Base-by-base conservation (phyloP, 2,797 vertebrate genomes). In the Onychomys arenicola region DNA sequence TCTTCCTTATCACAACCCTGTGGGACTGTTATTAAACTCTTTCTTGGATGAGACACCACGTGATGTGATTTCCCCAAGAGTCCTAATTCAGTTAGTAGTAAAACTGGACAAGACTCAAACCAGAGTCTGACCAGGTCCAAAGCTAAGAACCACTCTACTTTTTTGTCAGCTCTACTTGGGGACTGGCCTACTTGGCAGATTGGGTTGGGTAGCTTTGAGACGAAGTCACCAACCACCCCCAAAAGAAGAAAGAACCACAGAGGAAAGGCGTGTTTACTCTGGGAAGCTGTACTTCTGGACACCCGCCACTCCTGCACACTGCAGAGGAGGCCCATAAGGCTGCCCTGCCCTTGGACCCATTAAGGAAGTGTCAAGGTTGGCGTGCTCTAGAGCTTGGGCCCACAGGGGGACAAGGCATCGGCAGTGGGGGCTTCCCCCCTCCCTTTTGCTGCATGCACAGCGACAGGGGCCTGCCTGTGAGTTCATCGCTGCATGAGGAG, bases 81-180 rank as follows among this genome's bases (percentile, higher is more conserved):
- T 87, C 32, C 55, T 95, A 82, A 75, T 59, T 81, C n/a, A 34
- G 8, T 55, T 86, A 92, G 63, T 19, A 17, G 52, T 59, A 89
- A 91, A 91, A 87, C 40, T n/a, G 12, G 76, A 67, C 19, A 67
- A 69, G 81, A 87, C 82, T 80, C 23, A 71, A 95, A 75, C 71
- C 12, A 76, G 37, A 46, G 6, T 90, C 87, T 77, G n/a, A 84
- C 8, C 9, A n/a, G 67, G 25, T 63, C 52, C 73, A 71, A 82
- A 92, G 81, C 82, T 71, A 52, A 49, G 59, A 73, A 83, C 25
- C n/a, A n/a, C 14, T 76, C 52, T 57, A 32, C 32, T 32, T 17
- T 82, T 23, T 19, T 52, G 59, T 46, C 95, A 40, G 29, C 73
- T 88, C 84, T 71, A 49, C 78, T 67, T 29, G 43, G 49, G 69